phyloP scores from a whole-genome alignment of 2,888 invertebrate genomes.

The Agrilus cyanescens region DNA sequence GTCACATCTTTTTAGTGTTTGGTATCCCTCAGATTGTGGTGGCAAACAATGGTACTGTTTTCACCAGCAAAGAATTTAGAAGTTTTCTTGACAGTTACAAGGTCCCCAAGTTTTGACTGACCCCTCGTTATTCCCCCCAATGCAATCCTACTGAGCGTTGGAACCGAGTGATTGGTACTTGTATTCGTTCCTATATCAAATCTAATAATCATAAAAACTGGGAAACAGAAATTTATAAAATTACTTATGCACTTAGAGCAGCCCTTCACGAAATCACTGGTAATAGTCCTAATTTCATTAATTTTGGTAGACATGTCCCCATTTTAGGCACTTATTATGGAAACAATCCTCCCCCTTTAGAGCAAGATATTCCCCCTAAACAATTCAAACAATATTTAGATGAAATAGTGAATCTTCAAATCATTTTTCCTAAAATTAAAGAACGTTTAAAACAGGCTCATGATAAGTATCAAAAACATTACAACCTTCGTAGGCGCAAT shows the following conservation, averaged over 20 bases:
- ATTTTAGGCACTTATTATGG: conserved; percentile 9
- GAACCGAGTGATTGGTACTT: conserved; percentile 14
- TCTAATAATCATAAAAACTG: conserved; percentile 13
- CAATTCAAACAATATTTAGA: neutral
- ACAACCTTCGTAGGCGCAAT: conserved; percentile 10
- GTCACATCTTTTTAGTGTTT: conserved; percentile 9
- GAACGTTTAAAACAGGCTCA: conserved; percentile 7
- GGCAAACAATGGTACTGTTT: conserved; percentile 11
- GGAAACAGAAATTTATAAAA: conserved; percentile 18
- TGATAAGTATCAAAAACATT: conserved; percentile 6
- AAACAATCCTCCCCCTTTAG: neutral
- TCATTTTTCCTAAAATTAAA: conserved; percentile 1
- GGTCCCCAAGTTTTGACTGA: conserved; percentile 9
- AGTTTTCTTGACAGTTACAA: conserved; percentile 5
- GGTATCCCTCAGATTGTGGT: conserved; percentile 10
- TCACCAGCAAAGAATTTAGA: conserved; percentile 3
- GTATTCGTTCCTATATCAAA: conserved; percentile 14
- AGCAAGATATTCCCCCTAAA: neutral
- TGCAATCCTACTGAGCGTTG: conserved; percentile 13
- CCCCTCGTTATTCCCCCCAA: conserved; percentile 13
- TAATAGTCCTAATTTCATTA: conserved; percentile 8
- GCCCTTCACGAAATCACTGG: conserved; percentile 13
- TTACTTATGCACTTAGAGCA: conserved; percentile 11
- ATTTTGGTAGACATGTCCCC: conserved; percentile 12
- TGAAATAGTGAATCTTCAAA: conserved; percentile 1